Evolutionary conservation across 2,888 invertebrate genomes (phyloP), one percentile per base, ranked within the genome.

Genomic region (Ceramica pisi): DNA sequence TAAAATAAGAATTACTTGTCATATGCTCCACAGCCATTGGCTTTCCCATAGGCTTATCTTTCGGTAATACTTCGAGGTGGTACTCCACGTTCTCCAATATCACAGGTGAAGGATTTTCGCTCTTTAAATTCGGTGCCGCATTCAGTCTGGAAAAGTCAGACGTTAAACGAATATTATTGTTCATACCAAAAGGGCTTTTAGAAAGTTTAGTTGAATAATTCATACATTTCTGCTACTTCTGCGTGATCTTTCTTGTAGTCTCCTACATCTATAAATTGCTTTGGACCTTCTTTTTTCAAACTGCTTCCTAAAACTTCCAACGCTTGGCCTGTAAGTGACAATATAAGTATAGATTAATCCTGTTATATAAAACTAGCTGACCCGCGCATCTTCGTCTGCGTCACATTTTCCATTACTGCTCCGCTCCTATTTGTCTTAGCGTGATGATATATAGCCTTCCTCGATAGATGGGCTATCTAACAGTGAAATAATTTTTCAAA

Each of bases 251-350:
- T 91, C 0, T 85, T 83, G 65, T 90, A 92, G 16, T 89, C 86
- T 41, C 92, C 93, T 41, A 91, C 77, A 2, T 82, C 78, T 38
- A 93, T 48, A 63, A 94, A 91, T 4, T 89, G 83, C 67, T 91
- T 89, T 12, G 69, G 67, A 12, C 89, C 89, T 72, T 88, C 88
- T 46, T 88, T 89, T 50, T 86, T 81, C 85, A 93, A 82, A 5
- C 76, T 86, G 46, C 87, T 84, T 26, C 91, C 88, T 68, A 94
- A 81, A 7, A 86, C 75, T 78, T 89, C 82, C 88, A 93, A 86
- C 5, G 91, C 92, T 73, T 91, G 90, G 31, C 87, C 94, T 94
- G 62, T 38, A 59, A 56, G 16, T 31, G n/a, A 35, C 44, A 57
- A 53, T 1, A 53, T 41, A n/a, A n/a, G n/a, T n/a, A n/a, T 38